phyloP scores from a whole-genome alignment of 2,797 vertebrate genomes.

The Carduelis carduelis region DNA sequence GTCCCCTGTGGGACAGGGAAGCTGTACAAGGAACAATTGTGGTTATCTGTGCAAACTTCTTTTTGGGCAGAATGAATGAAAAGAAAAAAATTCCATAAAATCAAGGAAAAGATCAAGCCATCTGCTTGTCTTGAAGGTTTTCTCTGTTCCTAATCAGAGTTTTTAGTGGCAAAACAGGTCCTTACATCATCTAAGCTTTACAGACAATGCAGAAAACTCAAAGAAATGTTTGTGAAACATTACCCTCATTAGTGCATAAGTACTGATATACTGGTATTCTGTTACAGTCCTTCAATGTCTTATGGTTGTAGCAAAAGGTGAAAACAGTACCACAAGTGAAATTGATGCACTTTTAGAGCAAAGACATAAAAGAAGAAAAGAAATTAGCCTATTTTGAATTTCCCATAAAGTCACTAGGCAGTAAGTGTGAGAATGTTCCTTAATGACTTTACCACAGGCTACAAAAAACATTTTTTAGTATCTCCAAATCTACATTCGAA shows the following conservation, averaged over 20 bases:
- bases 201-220: background rate
- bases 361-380: background rate
- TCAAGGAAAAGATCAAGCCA: background rate
- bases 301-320: background rate
- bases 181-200: background rate
- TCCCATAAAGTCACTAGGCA: background rate
- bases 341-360: background rate
- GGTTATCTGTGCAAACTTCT: background rate
- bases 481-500: background rate
- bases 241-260: background rate
- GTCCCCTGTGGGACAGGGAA: accelerated
- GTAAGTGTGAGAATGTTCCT: background rate
- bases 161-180: background rate
- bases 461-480: background rate
- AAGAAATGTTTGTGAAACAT: background rate
- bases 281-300: background rate
- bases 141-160: background rate
- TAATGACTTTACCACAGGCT: background rate
- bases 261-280: background rate
- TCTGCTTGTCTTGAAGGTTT: background rate
- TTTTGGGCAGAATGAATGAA: background rate
- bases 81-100: background rate
- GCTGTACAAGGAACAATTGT: accelerated
- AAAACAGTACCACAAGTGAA: background rate
- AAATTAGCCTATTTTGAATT: background rate